Base-by-base conservation (phyloP, 1,140 invertebrate species). In the Rhopalosiphum padi region DNA sequence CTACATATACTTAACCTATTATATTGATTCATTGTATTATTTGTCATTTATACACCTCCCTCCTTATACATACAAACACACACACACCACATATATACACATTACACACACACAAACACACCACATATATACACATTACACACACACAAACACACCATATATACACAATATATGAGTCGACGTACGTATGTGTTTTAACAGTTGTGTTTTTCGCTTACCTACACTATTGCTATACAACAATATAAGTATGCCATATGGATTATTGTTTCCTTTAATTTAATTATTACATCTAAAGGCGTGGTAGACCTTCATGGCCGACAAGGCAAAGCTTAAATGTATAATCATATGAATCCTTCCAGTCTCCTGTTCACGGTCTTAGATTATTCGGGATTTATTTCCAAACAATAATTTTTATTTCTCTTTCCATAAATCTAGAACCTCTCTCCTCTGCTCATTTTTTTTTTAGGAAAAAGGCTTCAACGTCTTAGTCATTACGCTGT, bases 1-100 rank as follows among this genome's bases (percentile, higher is more conserved):
- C 60, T n/a, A 77, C 25, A 46, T 30, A 15, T 15, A 87, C 25
- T 46, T 46, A 87, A 77, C 41, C 41, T 85, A 15, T 41, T 83
- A 41, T 41, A 86, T 86, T 41, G 83, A 86, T 86, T 87, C 41
- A 87, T 87, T 87, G 85, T 87, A 30, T 87, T 30, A 87, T 87
- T 87, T 43, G 82, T 86, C 83, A 43, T 86, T 43, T 77, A 77
- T n/a, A 68, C 60, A 15, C 60, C 30, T 21, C 60, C 2, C 30
- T 18, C 60, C 11, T 53, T 7, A 53, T 22, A 53, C 60, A 11
- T 11, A 15, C 11, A n/a, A 3, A 15, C 15, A 51, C 15, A 18
- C 9, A 41, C 2, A 60, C 55, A 60, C 55, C n/a, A n/a, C n/a
- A n/a, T n/a, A n/a, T n/a, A n/a, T n/a, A n/a, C n/a, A n/a, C n/a